A percentile compares a stretch with the other conserved stretches of the same genome.
Evolutionary conservation across 2,888 invertebrate genomes (phyloP).

Genomic region (Lordiphosa fenestrarum): DNA sequence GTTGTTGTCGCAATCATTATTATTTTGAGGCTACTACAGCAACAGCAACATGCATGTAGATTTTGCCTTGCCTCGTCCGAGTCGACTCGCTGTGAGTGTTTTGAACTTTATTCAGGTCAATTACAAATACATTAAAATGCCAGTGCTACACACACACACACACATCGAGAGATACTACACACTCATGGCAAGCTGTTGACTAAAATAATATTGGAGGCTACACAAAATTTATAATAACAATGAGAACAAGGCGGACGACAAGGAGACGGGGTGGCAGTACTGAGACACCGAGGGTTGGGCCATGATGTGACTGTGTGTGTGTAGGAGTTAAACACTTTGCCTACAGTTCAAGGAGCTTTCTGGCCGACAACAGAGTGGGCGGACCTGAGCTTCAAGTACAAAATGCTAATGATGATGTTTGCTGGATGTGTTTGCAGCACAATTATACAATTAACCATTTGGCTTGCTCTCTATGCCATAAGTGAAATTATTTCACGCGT

Average conservation of each 20-base stretch:
- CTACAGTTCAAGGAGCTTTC: slow-evolving; percentile 42
- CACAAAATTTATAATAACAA: slow-evolving; percentile 39
- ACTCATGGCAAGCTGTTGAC: slow-evolving; percentile 59
- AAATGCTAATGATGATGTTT: slow-evolving; percentile 41
- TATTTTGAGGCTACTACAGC: slow-evolving; percentile 66
- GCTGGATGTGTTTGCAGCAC: too few relatives aligned
- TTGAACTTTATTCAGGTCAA: slow-evolving; percentile 81
- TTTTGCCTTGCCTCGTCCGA: slow-evolving; percentile 64
- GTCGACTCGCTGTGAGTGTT: slow-evolving; percentile 65
- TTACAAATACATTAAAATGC: slow-evolving; percentile 78
- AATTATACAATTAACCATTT: background rate
- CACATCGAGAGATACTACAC: slow-evolving; percentile 10
- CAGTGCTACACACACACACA: slow-evolving; percentile 54
- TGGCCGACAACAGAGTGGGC: slow-evolving; percentile 16
- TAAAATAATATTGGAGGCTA: slow-evolving; percentile 76
- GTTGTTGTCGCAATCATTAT: slow-evolving; percentile 73
- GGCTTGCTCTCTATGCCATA: slow-evolving; percentile 8
- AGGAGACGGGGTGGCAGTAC: slow-evolving; percentile 23
- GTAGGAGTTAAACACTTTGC: slow-evolving; percentile 16
- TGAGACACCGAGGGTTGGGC: slow-evolving; percentile 22
- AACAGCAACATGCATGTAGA: slow-evolving; percentile 59
- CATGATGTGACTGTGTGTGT: background rate
- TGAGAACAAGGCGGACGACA: slow-evolving; percentile 29
- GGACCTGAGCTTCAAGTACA: slow-evolving; percentile 61
- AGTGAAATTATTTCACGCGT: slow-evolving; percentile 70